These are phyloP conservation scores for Chironomus riparius DNA, from an alignment of 2,888 invertebrate species.

Conservation along the genomic window DNA sequence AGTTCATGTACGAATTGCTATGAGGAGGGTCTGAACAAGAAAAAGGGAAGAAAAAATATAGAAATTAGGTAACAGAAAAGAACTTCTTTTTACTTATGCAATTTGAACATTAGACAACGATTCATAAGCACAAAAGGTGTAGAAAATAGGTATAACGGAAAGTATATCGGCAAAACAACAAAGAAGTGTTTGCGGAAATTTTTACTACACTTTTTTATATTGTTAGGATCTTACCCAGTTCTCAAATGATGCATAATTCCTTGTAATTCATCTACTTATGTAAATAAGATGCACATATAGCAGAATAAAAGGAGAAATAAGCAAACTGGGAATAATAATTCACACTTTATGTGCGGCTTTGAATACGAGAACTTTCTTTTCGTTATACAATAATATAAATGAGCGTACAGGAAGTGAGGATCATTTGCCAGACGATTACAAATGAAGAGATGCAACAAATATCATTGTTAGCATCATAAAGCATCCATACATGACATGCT, in stretches of 20 bases:
- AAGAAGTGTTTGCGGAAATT: not conserved
- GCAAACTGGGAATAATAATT: not conserved
- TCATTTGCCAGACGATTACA: constrained; percentile 2
- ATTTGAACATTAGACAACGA: too few species aligned
- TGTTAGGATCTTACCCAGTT: not conserved
- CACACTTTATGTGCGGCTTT: constrained; percentile 21
- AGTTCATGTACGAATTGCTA: not conserved
- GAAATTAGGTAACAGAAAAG: too few species aligned
- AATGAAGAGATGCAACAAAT: not conserved
- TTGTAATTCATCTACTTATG: not conserved
- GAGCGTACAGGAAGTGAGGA: constrained; percentile 4
- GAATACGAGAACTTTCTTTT: not conserved
- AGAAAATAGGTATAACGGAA: not conserved
- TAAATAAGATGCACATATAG: not conserved
- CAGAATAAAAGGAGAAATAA: not conserved
- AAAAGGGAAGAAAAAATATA: not conserved
- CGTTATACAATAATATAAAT: not conserved
- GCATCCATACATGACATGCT: too few species aligned
- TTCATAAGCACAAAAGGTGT: not conserved
- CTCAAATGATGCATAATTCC: not conserved
- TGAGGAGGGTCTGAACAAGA: not conserved
- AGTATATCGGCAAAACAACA: not conserved
- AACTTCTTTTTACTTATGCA: too few species aligned
- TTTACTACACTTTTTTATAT: not conserved
- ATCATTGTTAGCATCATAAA: too few species aligned